These are phyloP conservation scores for Neria commutata DNA, from an alignment of 2,888 invertebrate species.

Conservation along the genomic window DNA sequence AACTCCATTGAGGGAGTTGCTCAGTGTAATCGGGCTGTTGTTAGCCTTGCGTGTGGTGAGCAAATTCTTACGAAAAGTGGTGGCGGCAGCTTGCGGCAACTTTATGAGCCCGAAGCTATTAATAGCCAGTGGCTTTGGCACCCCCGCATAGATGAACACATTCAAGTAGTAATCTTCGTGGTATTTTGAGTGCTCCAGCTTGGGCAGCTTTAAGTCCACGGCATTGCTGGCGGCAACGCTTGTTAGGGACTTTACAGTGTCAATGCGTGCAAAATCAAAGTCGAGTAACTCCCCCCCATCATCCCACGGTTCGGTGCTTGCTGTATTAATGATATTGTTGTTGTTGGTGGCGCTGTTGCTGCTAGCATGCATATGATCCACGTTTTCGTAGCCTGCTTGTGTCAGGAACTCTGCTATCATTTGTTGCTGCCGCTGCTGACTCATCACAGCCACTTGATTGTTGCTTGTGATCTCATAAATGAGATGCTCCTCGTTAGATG, in stretches of 20 bases:
- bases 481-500: slow-evolving; percentile 14
- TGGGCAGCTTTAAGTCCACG: too few species aligned
- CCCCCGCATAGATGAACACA: slow-evolving; percentile 45
- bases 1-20: slow-evolving; percentile 44
- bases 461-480: slow-evolving; percentile 52
- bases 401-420: slow-evolving; percentile 52
- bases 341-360: not conserved
- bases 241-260: slow-evolving; percentile 40
- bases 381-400: slow-evolving; percentile 49
- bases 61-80: slow-evolving; percentile 52
- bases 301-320: slow-evolving; percentile 3
- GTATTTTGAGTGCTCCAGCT: slow-evolving; percentile 44
- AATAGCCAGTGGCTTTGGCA: slow-evolving; percentile 50
- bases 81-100: slow-evolving; percentile 47
- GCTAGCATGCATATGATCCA: slow-evolving; percentile 10
- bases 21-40: slow-evolving; percentile 47
- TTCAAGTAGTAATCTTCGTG: slow-evolving; percentile 52
- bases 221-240: slow-evolving; percentile 24
- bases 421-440: slow-evolving; percentile 53
- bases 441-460: slow-evolving; percentile 48
- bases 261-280: slow-evolving; percentile 48
- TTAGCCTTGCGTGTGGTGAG: slow-evolving; percentile 54
- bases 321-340: not conserved
- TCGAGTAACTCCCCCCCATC: slow-evolving; percentile 35
- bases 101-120: slow-evolving; percentile 54